phyloP scores from a whole-genome alignment of 1,140 invertebrate species.

The Delia radicum region DNA sequence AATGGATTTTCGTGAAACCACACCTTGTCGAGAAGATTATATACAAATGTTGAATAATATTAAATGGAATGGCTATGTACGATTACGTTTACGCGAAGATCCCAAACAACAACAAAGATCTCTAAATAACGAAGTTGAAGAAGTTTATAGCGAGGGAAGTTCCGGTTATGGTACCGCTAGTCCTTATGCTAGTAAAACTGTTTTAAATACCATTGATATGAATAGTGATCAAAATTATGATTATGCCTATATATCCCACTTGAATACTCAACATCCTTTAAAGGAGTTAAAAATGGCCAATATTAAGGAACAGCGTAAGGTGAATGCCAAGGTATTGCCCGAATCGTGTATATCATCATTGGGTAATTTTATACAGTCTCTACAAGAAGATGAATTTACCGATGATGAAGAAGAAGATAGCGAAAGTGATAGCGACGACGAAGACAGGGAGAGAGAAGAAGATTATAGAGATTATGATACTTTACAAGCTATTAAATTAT shows the following conservation, averaged over 20 bases:
- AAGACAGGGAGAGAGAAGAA: slow-evolving; percentile 44
- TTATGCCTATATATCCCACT: slow-evolving; percentile 41
- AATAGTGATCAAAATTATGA: slow-evolving; percentile 39
- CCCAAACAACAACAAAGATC: slow-evolving; percentile 9
- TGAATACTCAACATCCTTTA: slow-evolving; percentile 43
- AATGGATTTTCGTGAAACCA: slow-evolving; percentile 47
- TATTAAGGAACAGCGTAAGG: background rate
- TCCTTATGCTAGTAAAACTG: background rate
- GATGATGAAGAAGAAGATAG: slow-evolving; percentile 42
- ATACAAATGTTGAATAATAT: slow-evolving; percentile 37
- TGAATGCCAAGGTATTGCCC: slow-evolving; percentile 41
- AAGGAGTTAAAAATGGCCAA: slow-evolving; percentile 35
- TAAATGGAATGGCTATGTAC: slow-evolving; percentile 52
- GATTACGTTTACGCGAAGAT: slow-evolving; percentile 41
- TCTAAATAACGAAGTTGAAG: background rate
- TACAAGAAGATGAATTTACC: slow-evolving; percentile 48
- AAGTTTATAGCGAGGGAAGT: slow-evolving; percentile 38
- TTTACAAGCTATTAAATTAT: slow-evolving; percentile 44
- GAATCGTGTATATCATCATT: slow-evolving; percentile 39
- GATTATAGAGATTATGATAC: slow-evolving; percentile 48
- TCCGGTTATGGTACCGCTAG: slow-evolving; percentile 45
- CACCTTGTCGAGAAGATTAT: slow-evolving; percentile 38
- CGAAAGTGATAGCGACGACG: slow-evolving; percentile 51
- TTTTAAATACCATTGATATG: slow-evolving; percentile 4
- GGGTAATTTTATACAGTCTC: slow-evolving; percentile 37